These are phyloP conservation scores for Ichneumoninae sp. DNA, from an alignment of 2,888 invertebrate species.

Conservation along the genomic window DNA sequence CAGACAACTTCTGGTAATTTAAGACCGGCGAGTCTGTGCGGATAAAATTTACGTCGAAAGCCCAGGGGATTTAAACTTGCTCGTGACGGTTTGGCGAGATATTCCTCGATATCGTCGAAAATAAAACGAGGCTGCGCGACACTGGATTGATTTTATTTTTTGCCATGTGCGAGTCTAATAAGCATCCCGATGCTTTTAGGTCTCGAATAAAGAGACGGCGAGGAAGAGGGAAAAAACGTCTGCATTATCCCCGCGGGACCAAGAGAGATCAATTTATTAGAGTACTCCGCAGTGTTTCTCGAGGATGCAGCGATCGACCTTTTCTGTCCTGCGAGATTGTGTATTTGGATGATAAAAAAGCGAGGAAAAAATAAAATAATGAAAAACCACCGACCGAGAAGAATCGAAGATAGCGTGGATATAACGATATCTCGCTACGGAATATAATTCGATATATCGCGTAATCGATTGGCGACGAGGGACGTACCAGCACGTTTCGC, in stretches of 20 bases:
- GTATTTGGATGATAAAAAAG: not conserved
- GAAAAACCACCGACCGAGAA: not conserved
- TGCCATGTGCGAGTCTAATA: constrained; percentile 16
- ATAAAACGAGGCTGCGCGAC: not conserved
- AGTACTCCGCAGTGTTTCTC: not conserved
- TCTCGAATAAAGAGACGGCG: not conserved
- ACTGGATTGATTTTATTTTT: not conserved
- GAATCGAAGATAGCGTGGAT: not conserved
- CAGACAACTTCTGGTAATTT: constrained; percentile 21
- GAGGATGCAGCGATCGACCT: not conserved
- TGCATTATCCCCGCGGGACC: not conserved
- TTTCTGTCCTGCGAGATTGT: not conserved
- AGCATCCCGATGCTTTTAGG: constrained; percentile 10
- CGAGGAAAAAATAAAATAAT: not conserved
- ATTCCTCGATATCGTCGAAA: not conserved
- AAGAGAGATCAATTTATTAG: constrained; percentile 24
- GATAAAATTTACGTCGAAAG: not conserved
- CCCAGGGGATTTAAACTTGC: constrained; percentile 26
- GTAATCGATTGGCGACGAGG: constrained; percentile 61
- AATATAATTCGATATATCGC: constrained; percentile 59
- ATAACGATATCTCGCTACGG: constrained; percentile 31
- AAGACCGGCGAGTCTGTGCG: not conserved
- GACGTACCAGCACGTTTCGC: constrained; percentile 41
- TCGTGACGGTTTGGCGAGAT: constrained; percentile 6
- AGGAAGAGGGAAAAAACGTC: not conserved